Conservation (phyloP, 2,888 invertebrate genomes). For the Tiliacea citrago region DNA sequence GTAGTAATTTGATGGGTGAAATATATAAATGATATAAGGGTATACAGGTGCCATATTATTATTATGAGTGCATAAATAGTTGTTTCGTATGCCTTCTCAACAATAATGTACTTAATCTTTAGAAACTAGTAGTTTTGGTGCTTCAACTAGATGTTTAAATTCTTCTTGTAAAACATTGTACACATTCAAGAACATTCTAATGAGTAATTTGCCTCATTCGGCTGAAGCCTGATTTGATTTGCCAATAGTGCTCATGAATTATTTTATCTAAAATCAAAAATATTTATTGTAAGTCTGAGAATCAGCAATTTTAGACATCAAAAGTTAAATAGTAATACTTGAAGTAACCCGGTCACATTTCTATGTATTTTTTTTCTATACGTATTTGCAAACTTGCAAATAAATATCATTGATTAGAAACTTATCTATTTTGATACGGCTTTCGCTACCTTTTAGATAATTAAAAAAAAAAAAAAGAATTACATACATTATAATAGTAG, state of each 20-base stretch:
- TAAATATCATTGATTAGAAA: no score
- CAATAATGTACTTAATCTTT: slow-evolving; percentile 48
- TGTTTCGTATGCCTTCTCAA: slow-evolving; percentile 43
- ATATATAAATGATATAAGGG: slow-evolving; percentile 20
- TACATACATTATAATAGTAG: no score
- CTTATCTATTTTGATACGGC: background rate
- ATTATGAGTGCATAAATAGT: slow-evolving; percentile 15
- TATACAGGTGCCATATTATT: slow-evolving; percentile 30
- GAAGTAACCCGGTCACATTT: background rate
- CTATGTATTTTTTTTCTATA: background rate
- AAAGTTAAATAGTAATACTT: background rate
- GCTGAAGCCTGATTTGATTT: background rate
- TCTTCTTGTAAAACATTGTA: slow-evolving; percentile 19
- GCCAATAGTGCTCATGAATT: background rate
- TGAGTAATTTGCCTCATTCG: background rate
- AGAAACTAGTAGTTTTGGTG: slow-evolving; percentile 53
- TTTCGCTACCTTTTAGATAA: background rate
- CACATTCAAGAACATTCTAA: slow-evolving; percentile 16
- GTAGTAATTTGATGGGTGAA: background rate
- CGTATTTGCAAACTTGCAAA: no score
- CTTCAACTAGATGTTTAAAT: slow-evolving; percentile 41
- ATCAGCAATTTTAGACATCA: background rate
- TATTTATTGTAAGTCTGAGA: background rate
- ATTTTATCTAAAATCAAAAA: background rate
- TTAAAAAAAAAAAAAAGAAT: no score